Evolutionary conservation across 2,888 invertebrate species (phyloP).

Genomic region (Urechis unicinctus): DNA sequence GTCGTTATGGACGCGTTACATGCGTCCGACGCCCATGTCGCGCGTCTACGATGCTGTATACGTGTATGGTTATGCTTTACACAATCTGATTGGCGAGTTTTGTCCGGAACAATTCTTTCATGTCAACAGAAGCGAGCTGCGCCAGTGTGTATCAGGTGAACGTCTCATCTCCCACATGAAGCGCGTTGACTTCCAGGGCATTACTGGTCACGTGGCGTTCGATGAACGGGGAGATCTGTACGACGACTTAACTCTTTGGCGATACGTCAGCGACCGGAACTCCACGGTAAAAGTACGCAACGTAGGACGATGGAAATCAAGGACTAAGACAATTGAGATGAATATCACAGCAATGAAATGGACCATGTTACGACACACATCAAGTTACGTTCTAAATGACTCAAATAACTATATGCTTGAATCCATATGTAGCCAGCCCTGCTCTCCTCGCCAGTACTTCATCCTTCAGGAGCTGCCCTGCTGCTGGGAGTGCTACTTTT

Average conservation of each 20-base stretch:
- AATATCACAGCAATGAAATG: background rate
- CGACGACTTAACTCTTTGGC: slow-evolving; percentile 25
- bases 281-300: slow-evolving; percentile 1
- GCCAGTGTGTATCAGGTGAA: slow-evolving; percentile 22
- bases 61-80: slow-evolving; percentile 27
- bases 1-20: background rate
- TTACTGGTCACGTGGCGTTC: slow-evolving; percentile 27
- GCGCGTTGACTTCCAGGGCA: slow-evolving; percentile 24
- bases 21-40: background rate
- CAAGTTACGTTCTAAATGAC: background rate
- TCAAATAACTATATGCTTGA: slow-evolving; percentile 1
- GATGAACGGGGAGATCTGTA: slow-evolving; percentile 30
- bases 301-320: slow-evolving; percentile 4
- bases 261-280: slow-evolving; percentile 18
- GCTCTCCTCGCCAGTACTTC: slow-evolving; percentile 9
- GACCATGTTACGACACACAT: too few relatives aligned
- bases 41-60: slow-evolving; percentile 28
- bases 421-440: slow-evolving; percentile 18
- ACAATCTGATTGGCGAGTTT: slow-evolving; percentile 21
- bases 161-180: slow-evolving; percentile 24
- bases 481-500: slow-evolving; percentile 19
- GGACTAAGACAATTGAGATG: slow-evolving; percentile 3
- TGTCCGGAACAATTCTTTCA: slow-evolving; percentile 25
- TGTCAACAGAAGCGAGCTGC: slow-evolving; percentile 1
- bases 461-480: slow-evolving; percentile 10